phyloP scores from a whole-genome alignment of 1,140 invertebrate species.

The Adoxophyes honmai region DNA sequence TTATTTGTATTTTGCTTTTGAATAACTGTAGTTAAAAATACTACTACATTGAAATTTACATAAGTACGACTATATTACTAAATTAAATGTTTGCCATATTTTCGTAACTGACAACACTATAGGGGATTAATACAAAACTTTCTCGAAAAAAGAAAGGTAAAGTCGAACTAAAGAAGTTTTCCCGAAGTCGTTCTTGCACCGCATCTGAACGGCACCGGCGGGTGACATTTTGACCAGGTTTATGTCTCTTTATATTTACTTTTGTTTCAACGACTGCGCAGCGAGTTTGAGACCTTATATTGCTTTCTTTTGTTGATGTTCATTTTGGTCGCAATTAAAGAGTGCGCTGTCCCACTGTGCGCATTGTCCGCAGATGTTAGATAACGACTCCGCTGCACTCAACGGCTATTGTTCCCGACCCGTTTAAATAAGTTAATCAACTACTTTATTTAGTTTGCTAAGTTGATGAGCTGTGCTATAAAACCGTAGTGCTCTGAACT shows the following conservation, averaged over 20 bases:
- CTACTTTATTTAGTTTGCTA: neutral
- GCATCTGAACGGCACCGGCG: slow-evolving; percentile 46
- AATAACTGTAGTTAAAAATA: too few species aligned
- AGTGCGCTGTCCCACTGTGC: neutral
- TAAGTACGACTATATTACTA: too few species aligned
- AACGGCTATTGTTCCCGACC: neutral
- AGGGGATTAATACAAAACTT: neutral
- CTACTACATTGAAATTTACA: too few species aligned
- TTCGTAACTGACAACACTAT: neutral
- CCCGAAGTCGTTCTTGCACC: slow-evolving; percentile 33
- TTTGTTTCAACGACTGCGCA: slow-evolving; percentile 2
- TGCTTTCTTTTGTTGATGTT: neutral
- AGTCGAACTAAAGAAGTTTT: slow-evolving; percentile 12
- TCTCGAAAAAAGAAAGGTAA: slow-evolving; percentile 6
- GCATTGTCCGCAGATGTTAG: slow-evolving; percentile 7
- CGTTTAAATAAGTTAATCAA: slow-evolving; percentile 8
- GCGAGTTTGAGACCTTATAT: neutral
- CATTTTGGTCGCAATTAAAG: slow-evolving; percentile 11
- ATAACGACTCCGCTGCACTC: neutral
- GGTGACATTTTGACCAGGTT: slow-evolving; percentile 50
- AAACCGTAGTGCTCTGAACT: too few species aligned
- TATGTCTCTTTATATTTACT: slow-evolving; percentile 44
- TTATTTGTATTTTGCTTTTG: too few species aligned
- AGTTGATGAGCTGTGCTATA: too few species aligned
- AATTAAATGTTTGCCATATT: too few species aligned